These are phyloP conservation scores for Nannobrachium achirus DNA, from an alignment of 2,113 vertebrate species.

Conservation along the genomic window DNA sequence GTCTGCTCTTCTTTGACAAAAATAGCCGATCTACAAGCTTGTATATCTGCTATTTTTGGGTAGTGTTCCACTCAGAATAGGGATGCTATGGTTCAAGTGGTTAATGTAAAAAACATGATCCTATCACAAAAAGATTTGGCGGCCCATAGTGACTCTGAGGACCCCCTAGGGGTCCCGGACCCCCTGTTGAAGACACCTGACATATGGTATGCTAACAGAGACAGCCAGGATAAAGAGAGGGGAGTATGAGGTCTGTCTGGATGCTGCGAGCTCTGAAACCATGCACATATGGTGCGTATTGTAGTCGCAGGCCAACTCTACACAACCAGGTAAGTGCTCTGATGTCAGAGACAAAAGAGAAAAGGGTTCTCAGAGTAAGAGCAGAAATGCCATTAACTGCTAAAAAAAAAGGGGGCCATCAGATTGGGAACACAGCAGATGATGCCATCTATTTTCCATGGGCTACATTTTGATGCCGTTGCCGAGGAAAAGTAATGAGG, in stretches of 20 bases:
- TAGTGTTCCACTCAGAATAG: too few species aligned
- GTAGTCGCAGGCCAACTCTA: conserved; percentile 29
- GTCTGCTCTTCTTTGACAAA: too few species aligned
- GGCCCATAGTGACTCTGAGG: too few species aligned
- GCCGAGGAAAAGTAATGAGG: conserved; percentile 31
- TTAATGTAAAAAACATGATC: too few species aligned
- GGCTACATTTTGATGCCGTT: conserved; percentile 29
- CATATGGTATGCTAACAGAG: too few species aligned
- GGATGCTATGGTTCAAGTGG: too few species aligned
- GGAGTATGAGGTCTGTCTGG: conserved; percentile 8
- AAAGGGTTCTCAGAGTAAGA: conserved; percentile 53
- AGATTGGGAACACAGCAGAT: conserved; percentile 56
- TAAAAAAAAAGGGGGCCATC: conserved; percentile 62
- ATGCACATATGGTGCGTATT: conserved; percentile 22
- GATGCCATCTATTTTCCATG: conserved; percentile 52
- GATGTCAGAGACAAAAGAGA: conserved; percentile 25
- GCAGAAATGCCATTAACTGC: conserved; percentile 69
- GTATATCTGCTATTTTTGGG: too few species aligned
- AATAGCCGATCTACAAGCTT: too few species aligned
- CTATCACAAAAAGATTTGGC: too few species aligned
- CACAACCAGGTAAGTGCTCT: conserved; percentile 16
- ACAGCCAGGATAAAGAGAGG: neutral
- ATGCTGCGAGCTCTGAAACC: conserved; percentile 40
- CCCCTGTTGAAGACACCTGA: too few species aligned
- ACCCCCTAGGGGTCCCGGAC: too few species aligned